A percentile compares a stretch with the other conserved stretches of the same genome.
phyloP scores from a whole-genome alignment of 2,113 vertebrate species.

The Callopanchax toddi region DNA sequence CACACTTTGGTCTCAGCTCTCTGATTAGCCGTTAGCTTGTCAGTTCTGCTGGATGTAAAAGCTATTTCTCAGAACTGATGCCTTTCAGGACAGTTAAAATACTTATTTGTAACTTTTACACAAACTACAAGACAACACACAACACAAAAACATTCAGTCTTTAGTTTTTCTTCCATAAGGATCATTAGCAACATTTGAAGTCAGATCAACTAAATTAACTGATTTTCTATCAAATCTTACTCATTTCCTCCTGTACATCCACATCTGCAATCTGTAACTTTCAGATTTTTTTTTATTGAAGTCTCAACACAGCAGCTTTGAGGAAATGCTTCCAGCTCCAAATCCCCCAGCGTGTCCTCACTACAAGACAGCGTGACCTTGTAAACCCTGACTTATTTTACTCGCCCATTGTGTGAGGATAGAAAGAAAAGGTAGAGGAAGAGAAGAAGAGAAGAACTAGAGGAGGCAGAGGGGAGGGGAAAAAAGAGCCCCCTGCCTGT shows the following conservation, averaged over 20 bases:
- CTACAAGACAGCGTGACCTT: conserved; percentile 80
- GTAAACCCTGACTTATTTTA: conserved; percentile 83
- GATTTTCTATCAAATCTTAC: conserved; percentile 57
- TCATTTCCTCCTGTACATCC: conserved; percentile 52
- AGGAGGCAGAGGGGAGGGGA: neutral
- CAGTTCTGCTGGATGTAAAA: too few relatives aligned
- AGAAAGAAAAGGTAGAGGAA: conserved; percentile 56
- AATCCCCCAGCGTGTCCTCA: conserved; percentile 70
- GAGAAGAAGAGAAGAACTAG: conserved; percentile 18
- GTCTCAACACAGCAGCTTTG: conserved; percentile 68
- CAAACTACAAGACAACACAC: too few relatives aligned
- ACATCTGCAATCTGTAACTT: conserved; percentile 64
- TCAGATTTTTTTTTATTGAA: conserved; percentile 70
- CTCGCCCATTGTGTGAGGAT: conserved; percentile 68
- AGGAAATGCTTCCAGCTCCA: conserved; percentile 71
- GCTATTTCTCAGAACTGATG: too few relatives aligned
- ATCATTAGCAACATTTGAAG: conserved; percentile 34
- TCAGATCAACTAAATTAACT: conserved; percentile 37
- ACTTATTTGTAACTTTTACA: too few relatives aligned
- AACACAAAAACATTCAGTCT: neutral
- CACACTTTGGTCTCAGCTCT: too few relatives aligned
- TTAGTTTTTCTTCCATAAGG: conserved; percentile 21
- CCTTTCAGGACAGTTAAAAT: too few relatives aligned
- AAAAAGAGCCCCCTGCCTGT: conserved; percentile 74
- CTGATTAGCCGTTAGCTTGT: too few relatives aligned